phyloP scores from a whole-genome alignment of 1,140 invertebrate genomes.

The Phymorhynchus buccinoides region DNA sequence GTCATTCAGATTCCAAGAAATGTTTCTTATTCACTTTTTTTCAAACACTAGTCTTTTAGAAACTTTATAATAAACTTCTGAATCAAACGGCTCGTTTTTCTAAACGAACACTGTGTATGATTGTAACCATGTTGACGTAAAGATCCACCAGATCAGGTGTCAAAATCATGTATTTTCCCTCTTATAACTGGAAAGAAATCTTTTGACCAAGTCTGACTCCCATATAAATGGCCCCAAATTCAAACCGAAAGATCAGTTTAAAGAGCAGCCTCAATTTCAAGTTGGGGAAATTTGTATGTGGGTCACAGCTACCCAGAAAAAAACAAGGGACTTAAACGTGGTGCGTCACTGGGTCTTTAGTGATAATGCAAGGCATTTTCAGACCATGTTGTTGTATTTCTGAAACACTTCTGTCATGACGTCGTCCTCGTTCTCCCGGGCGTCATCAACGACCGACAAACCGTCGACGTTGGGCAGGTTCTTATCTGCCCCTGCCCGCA shows the following conservation, averaged over 20 bases:
- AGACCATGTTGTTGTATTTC: slow-evolving; percentile 25
- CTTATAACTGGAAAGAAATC: too few species aligned
- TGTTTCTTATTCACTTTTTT: not conserved
- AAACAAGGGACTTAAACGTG: too few species aligned
- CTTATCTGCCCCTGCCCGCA: slow-evolving; percentile 60
- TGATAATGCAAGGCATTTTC: not conserved
- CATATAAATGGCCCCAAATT: too few species aligned
- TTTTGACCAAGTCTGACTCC: too few species aligned
- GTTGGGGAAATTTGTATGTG: too few species aligned
- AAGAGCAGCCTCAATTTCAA: too few species aligned
- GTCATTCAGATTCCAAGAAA: not conserved
- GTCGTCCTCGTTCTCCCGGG: slow-evolving; percentile 56
- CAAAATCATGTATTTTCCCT: too few species aligned
- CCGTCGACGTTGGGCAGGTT: slow-evolving; percentile 36
- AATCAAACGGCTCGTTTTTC: not conserved
- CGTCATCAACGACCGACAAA: not conserved
- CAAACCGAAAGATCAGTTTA: too few species aligned
- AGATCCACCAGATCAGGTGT: too few species aligned
- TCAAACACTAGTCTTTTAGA: not conserved
- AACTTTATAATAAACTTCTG: too few species aligned
- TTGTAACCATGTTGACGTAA: not conserved
- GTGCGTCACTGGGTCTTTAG: too few species aligned
- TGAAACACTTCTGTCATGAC: slow-evolving; percentile 48
- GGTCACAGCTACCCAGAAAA: too few species aligned
- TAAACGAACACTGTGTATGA: not conserved